phyloP scores from a whole-genome alignment of 1,140 invertebrate species.

The Anagrus nilaparvatae region DNA sequence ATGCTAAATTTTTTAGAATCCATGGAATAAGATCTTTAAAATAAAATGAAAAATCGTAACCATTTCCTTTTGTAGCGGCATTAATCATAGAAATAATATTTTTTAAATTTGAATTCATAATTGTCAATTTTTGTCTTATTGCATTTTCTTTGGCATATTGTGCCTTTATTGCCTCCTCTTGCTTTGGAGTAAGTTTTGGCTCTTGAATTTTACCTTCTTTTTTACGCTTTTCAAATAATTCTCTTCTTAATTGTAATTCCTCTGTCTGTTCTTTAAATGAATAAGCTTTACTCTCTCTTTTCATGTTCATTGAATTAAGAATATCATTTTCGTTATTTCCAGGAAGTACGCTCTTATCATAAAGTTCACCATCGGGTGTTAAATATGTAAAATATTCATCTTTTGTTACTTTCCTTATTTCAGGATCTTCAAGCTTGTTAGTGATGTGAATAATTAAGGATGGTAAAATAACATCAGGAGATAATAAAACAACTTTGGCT shows the following conservation, averaged over 20 bases:
- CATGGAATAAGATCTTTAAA: conserved; percentile 52
- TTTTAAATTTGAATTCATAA: conserved; percentile 52
- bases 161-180: conserved; percentile 81
- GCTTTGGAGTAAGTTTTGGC: conserved; percentile 75
- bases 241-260: conserved; percentile 81
- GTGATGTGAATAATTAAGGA: conserved; percentile 46
- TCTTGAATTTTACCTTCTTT: conserved; percentile 72
- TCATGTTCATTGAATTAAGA: conserved; percentile 73
- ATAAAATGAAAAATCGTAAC: conserved; percentile 48
- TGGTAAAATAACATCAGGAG: conserved; percentile 55
- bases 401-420: conserved; percentile 63
- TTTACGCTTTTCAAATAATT: conserved; percentile 81
- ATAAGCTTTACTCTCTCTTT: conserved; percentile 93
- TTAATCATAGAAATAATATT: conserved; percentile 53
- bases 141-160: conserved; percentile 78
- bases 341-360: conserved; percentile 81
- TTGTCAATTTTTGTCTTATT: conserved; percentile 56
- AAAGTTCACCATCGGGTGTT: conserved; percentile 82
- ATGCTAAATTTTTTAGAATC: conserved; percentile 53
- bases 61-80: conserved; percentile 52
- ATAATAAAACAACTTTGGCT: conserved; percentile 50
- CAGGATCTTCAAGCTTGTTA: conserved; percentile 52
- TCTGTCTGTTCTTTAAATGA: conserved; percentile 95
- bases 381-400: conserved; percentile 85
- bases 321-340: conserved; percentile 54